Evolutionary conservation across 2,888 invertebrate genomes (phyloP).

Genomic region (Polymixis flavicincta): DNA sequence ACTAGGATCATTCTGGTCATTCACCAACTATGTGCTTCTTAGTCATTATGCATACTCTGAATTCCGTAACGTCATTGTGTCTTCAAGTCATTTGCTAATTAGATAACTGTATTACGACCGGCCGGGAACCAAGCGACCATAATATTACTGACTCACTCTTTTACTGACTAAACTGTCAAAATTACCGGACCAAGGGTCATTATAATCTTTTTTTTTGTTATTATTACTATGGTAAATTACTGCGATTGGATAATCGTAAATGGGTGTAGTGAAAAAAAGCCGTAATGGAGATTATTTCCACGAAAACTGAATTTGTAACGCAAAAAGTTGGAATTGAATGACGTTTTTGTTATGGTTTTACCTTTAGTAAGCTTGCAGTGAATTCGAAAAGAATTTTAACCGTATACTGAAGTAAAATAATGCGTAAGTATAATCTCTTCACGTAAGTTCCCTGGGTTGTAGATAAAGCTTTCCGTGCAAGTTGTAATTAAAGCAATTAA

Average conservation of each 20-base stretch:
- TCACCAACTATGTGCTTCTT: constrained; percentile 5
- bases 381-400: background rate
- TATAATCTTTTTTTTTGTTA: constrained; percentile 49
- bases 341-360: constrained; percentile 4
- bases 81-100: constrained; percentile 49
- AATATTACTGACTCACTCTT: constrained; percentile 25
- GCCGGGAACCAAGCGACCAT: constrained; percentile 11
- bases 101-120: constrained; percentile 46
- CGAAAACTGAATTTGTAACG: background rate
- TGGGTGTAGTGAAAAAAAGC: constrained; percentile 16
- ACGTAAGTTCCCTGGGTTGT: background rate
- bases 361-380: background rate
- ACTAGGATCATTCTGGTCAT: background rate
- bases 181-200: constrained; percentile 21
- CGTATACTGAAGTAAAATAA: background rate
- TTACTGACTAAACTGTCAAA: constrained; percentile 33
- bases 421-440: background rate
- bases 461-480: constrained; percentile 38
- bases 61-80: constrained; percentile 32
- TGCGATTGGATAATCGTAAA: constrained; percentile 8
- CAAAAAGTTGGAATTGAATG: constrained; percentile 24
- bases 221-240: constrained; percentile 33
- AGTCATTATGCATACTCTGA: constrained; percentile 13
- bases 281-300: constrained; percentile 12
- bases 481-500: constrained; percentile 50